Percentiles rank a stretch among this genome's conserved stretches.
Evolutionary conservation across 2,888 invertebrate species (phyloP).

Genomic region (Drosophila aldrichi): DNA sequence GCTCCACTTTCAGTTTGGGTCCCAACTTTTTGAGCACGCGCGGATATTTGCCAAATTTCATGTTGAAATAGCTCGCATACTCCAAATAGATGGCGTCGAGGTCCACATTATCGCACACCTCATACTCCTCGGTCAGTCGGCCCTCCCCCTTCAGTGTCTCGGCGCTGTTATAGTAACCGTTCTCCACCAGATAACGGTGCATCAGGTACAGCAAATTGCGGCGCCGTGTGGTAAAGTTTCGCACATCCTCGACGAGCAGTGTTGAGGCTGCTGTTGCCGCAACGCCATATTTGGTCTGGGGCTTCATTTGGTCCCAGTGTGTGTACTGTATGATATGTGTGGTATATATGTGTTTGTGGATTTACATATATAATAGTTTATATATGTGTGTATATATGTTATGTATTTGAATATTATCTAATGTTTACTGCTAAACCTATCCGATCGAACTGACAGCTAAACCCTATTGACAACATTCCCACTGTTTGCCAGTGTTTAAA

Average conservation of each 20-base stretch:
- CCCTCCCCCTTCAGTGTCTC: constrained; percentile 90
- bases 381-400: constrained; percentile 1
- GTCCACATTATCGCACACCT: constrained; percentile 96
- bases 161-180: constrained; percentile 88
- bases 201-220: constrained; percentile 88
- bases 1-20: constrained; percentile 69
- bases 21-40: constrained; percentile 88
- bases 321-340: background rate
- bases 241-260: constrained; percentile 78
- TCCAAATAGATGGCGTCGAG: constrained; percentile 95
- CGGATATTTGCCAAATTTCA: constrained; percentile 94
- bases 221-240: constrained; percentile 83
- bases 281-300: constrained; percentile 67
- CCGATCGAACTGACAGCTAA: constrained; percentile 31
- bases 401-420: constrained; percentile 6
- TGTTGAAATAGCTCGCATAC: constrained; percentile 93
- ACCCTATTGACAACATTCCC: constrained; percentile 36
- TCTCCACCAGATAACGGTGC: constrained; percentile 88
- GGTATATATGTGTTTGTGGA: constrained; percentile 1
- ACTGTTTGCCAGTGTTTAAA: constrained; percentile 48
- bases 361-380: background rate
- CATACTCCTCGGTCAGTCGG: constrained; percentile 88
- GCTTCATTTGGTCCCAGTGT: constrained; percentile 46
- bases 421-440: constrained; percentile 16
- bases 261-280: constrained; percentile 58